Percentiles rank a stretch among this genome's conserved stretches.
phyloP scores from a whole-genome alignment of 1,140 invertebrate species.

The Brachionus koreanus region DNA sequence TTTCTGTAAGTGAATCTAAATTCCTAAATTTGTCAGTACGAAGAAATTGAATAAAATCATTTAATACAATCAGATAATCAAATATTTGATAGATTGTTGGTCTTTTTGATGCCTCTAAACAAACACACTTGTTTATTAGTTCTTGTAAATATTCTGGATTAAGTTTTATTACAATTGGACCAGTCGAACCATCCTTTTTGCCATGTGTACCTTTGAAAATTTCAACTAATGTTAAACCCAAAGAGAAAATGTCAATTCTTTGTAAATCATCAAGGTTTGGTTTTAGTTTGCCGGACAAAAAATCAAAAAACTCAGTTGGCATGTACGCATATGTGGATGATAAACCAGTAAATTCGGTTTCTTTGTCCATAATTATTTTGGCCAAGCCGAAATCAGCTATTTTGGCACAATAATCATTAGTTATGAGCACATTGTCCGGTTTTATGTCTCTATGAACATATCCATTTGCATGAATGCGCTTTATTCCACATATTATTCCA shows the following conservation, averaged over 20 bases:
- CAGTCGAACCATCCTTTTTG: neutral
- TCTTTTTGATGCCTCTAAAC: neutral
- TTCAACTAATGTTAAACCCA: neutral
- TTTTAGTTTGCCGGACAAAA: neutral
- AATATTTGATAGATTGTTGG: neutral
- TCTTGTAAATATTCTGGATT: neutral
- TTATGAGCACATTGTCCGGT: constrained; percentile 6
- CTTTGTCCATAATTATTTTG: neutral
- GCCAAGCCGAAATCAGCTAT: constrained; percentile 6
- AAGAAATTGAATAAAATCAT: too few species aligned
- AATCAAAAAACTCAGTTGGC: neutral
- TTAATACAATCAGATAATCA: neutral
- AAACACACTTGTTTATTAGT: neutral
- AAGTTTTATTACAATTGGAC: neutral
- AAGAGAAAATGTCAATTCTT: neutral
- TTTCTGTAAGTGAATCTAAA: too few species aligned
- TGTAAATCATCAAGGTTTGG: neutral
- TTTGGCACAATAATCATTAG: neutral
- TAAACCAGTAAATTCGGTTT: neutral
- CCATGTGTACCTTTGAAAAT: neutral
- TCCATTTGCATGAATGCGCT: neutral
- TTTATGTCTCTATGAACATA: neutral
- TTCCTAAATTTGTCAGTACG: too few species aligned
- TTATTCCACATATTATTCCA: neutral
- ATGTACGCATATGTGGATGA: neutral